phyloP scores from a whole-genome alignment of 2,888 invertebrate genomes.

The Eremobia ochroleuca region DNA sequence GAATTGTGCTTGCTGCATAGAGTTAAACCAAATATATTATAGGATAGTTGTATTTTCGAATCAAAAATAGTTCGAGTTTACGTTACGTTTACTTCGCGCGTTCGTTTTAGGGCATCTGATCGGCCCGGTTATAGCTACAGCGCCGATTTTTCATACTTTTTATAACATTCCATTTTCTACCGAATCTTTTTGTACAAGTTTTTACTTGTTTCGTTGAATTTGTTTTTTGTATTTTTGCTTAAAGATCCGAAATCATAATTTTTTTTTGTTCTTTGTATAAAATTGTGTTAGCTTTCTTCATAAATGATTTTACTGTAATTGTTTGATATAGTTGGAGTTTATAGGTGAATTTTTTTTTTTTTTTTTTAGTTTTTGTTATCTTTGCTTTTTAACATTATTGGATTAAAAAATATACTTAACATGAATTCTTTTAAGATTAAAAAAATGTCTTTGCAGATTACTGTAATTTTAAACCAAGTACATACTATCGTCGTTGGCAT shows the following conservation, averaged over 20 bases:
- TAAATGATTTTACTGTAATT: not conserved
- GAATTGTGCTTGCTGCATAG: not conserved
- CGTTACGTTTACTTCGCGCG: not conserved
- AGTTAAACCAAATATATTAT: too few relatives aligned
- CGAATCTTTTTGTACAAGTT: slow-evolving; percentile 11
- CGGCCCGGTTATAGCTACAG: slow-evolving; percentile 52
- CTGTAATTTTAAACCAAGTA: too few relatives aligned
- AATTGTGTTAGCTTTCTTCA: not conserved
- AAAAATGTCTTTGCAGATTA: not conserved
- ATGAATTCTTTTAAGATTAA: not conserved
- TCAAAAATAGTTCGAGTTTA: not conserved
- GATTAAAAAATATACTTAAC: not conserved
- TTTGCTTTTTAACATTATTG: not conserved
- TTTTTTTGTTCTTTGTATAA: not conserved
- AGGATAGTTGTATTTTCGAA: not conserved
- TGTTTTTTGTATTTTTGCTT: slow-evolving; percentile 2
- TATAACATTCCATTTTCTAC: slow-evolving; percentile 46
- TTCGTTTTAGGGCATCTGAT: slow-evolving; percentile 34
- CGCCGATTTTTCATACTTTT: slow-evolving; percentile 61
- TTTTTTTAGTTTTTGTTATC: not conserved
- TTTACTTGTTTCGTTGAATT: slow-evolving; percentile 12
- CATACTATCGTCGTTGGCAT: too few relatives aligned
- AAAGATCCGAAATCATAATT: not conserved
- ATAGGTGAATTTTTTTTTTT: not conserved
- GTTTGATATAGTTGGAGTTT: not conserved